A percentile compares a stretch with the other conserved stretches of the same genome.
Conservation (phyloP, 2,113 vertebrate species). For the Neotragus moschatus region DNA sequence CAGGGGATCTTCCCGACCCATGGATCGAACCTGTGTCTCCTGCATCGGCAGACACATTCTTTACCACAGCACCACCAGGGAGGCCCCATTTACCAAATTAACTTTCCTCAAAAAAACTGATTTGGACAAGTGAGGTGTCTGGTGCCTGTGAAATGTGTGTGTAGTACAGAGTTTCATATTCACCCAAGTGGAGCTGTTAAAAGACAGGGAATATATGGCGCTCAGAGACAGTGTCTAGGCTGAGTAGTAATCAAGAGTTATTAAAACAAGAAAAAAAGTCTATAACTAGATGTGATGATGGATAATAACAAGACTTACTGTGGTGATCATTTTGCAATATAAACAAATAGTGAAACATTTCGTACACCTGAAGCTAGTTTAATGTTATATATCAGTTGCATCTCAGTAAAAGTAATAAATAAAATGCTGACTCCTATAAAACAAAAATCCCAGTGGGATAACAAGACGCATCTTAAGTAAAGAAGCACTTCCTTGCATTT, state of each 20-base stretch:
- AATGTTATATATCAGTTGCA: not conserved
- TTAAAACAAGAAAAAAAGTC: not conserved
- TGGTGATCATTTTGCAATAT: not conserved
- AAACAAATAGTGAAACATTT: not conserved
- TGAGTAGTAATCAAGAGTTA: not conserved
- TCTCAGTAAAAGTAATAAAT: not conserved
- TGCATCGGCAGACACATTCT: not conserved
- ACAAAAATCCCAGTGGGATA: not conserved
- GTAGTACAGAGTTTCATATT: rapidly evolving
- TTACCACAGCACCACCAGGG: not conserved
- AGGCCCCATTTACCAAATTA: not conserved
- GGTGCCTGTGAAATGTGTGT: too few species aligned
- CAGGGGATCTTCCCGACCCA: not conserved
- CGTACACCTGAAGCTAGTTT: not conserved
- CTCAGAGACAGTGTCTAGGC: not conserved
- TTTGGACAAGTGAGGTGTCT: not conserved
- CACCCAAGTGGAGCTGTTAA: not conserved
- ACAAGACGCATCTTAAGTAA: not conserved
- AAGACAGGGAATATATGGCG: not conserved
- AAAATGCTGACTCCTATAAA: not conserved
- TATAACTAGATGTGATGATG: not conserved
- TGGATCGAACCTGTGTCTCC: not conserved
- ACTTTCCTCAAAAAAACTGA: not conserved
- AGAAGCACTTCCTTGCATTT: not conserved
- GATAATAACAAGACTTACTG: not conserved